phyloP scores from a whole-genome alignment of 2,797 vertebrate species.

The Siniperca undulata region DNA sequence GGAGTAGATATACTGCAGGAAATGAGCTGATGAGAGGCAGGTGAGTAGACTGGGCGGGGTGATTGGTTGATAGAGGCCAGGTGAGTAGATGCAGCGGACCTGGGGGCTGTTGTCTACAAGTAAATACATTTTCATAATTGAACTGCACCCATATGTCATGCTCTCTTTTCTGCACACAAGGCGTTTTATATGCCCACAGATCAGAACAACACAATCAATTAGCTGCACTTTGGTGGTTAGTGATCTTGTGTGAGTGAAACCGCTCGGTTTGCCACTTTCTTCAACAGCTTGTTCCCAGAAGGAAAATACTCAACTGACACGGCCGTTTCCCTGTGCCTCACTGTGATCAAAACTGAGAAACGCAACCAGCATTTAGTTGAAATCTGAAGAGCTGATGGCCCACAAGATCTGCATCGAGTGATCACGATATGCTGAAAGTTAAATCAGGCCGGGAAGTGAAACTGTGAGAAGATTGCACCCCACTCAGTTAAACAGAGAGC shows the following conservation, averaged over 20 bases:
- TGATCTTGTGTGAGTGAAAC: slow-evolving; percentile 36
- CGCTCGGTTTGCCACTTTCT: slow-evolving; percentile 38
- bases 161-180: neutral
- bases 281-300: slow-evolving; percentile 54
- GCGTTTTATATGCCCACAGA: neutral
- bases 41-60: too few relatives aligned
- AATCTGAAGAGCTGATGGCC: slow-evolving; percentile 8
- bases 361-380: slow-evolving; percentile 44
- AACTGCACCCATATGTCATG: neutral
- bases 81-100: too few relatives aligned
- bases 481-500: neutral
- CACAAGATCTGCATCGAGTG: neutral
- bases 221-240: slow-evolving; percentile 8
- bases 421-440: neutral
- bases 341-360: slow-evolving; percentile 76
- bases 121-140: neutral
- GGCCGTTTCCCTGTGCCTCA: slow-evolving; percentile 34
- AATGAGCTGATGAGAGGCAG: too few relatives aligned
- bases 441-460: slow-evolving; percentile 55
- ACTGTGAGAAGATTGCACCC: slow-evolving; percentile 22
- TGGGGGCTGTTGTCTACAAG: neutral
- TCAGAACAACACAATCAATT: neutral
- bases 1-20: too few relatives aligned
- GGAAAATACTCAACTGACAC: slow-evolving; percentile 14
- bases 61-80: too few relatives aligned